phyloP scores from a whole-genome alignment of 2,113 vertebrate genomes.

The Guaruba guarouba region DNA sequence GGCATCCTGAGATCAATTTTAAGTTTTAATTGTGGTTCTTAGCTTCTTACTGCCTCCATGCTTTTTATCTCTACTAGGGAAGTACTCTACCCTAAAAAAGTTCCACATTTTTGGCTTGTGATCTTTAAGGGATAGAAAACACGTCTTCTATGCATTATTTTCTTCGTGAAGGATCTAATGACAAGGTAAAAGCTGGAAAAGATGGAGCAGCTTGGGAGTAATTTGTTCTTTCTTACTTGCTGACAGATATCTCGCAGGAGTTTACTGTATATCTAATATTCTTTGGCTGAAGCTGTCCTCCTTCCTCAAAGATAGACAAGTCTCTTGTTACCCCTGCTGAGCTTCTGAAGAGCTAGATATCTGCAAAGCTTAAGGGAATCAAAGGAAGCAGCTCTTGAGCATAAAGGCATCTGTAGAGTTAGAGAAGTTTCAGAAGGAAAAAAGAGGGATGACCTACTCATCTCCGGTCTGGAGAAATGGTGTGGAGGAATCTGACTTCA shows the following conservation, averaged over 20 bases:
- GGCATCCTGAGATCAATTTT: neutral
- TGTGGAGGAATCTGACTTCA: neutral
- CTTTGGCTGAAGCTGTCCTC: neutral
- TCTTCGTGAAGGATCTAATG: neutral
- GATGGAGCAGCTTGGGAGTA: neutral
- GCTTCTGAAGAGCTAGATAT: neutral
- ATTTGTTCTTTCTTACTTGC: neutral
- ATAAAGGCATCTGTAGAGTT: neutral
- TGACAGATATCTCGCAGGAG: neutral
- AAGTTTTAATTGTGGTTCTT: constrained; percentile 18
- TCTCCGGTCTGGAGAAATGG: neutral
- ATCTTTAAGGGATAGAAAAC: neutral
- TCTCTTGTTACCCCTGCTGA: neutral
- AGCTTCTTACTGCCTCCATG: neutral
- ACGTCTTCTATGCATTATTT: neutral
- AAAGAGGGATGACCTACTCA: neutral
- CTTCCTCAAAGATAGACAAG: neutral
- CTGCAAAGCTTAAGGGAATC: neutral
- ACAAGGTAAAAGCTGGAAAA: neutral
- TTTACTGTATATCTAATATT: neutral
- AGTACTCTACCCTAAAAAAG: neutral
- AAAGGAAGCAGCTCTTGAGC: neutral
- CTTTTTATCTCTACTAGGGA: neutral
- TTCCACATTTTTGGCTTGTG: neutral
- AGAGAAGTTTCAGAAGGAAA: neutral